These are phyloP conservation scores for Diabrotica undecimpunctata DNA, from an alignment of 1,140 invertebrate genomes.

Conservation along the genomic window DNA sequence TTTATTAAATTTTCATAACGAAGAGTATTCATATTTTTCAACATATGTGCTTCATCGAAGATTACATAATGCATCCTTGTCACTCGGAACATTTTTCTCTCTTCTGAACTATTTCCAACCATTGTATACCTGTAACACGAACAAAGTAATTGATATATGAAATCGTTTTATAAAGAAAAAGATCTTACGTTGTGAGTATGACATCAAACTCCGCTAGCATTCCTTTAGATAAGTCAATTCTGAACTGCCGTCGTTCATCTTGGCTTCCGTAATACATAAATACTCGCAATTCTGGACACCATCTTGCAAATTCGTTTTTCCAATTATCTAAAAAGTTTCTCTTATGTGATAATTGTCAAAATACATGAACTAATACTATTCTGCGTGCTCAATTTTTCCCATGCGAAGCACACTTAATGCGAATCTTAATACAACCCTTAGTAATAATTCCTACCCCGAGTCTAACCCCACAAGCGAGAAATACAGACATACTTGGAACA, in stretches of 20 bases:
- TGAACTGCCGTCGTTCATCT: constrained; percentile 74
- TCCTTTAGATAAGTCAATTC: constrained; percentile 73
- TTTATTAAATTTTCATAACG: constrained; percentile 85
- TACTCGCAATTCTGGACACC: constrained; percentile 80
- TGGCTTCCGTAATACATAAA: constrained; percentile 85
- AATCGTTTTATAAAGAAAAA: background rate
- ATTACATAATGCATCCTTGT: constrained; percentile 87
- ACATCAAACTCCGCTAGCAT: constrained; percentile 76
- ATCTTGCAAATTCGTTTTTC: constrained; percentile 76
- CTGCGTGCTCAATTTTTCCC: no score
- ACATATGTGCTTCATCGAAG: constrained; percentile 97
- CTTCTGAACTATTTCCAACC: constrained; percentile 78
- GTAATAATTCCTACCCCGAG: no score
- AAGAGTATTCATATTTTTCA: constrained; percentile 94
- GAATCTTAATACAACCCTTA: no score
- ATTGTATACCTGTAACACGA: constrained; percentile 68
- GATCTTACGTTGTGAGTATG: constrained; percentile 81
- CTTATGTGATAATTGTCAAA: no score
- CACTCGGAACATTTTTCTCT: constrained; percentile 86
- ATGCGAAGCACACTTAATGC: no score
- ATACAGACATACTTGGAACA: no score
- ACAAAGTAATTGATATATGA: background rate
- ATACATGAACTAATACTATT: no score
- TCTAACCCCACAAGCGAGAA: no score
- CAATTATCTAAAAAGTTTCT: constrained; percentile 70